Evolutionary conservation across 2,888 invertebrate species (phyloP).

Genomic region (Drosophila percnosoma): DNA sequence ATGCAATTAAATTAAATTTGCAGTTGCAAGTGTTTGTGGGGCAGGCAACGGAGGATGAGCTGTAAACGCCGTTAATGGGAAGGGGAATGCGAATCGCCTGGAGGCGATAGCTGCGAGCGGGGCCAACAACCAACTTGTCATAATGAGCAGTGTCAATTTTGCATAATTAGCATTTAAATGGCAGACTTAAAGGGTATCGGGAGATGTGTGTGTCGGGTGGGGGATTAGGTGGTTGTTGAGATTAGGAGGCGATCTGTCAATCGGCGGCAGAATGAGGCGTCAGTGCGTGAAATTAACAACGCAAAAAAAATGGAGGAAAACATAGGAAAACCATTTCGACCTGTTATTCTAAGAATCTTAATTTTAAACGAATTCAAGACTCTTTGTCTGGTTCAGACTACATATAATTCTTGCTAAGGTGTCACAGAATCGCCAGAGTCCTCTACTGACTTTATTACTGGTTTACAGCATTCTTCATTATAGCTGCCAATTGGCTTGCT

Average conservation of each 20-base stretch:
- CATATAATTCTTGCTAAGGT: neutral
- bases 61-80: neutral
- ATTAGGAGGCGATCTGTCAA: neutral
- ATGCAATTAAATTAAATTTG: constrained; percentile 80
- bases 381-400: neutral
- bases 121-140: constrained; percentile 60
- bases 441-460: neutral
- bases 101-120: constrained; percentile 5
- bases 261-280: constrained; percentile 35
- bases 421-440: neutral
- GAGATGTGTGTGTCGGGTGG: neutral
- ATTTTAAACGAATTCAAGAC: neutral
- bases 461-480: neutral
- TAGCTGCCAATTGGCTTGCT: too few species aligned
- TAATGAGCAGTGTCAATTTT: constrained; percentile 75
- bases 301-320: neutral
- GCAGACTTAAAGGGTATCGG: neutral
- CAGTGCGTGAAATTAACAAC: constrained; percentile 51
- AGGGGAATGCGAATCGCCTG: neutral
- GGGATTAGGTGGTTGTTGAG: neutral
- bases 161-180: constrained; percentile 75
- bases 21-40: constrained; percentile 66
- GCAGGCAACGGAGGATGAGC: constrained; percentile 43
- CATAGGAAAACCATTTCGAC: neutral
- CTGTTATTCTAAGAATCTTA: neutral